A percentile compares a stretch with the other conserved stretches of the same genome.
phyloP scores from a whole-genome alignment of 2,113 vertebrate species.

The Strix aluco region DNA sequence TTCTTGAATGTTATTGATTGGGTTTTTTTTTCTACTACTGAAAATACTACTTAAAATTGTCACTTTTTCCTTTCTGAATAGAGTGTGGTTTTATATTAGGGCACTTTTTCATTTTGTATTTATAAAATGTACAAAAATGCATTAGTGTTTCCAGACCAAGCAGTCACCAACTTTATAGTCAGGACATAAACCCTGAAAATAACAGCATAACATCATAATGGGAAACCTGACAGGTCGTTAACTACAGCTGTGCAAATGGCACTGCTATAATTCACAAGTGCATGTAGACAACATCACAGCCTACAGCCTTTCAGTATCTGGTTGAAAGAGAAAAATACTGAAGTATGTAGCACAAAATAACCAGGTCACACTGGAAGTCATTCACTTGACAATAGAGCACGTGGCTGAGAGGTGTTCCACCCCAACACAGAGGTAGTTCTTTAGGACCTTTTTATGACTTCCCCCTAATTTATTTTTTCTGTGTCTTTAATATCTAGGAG shows the following conservation, averaged over 20 bases:
- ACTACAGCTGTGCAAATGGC: constrained; percentile 21
- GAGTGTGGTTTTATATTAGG: neutral
- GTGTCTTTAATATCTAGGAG: neutral
- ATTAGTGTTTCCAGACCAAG: constrained; percentile 30
- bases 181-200: constrained; percentile 52
- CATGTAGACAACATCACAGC: neutral
- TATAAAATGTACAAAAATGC: neutral
- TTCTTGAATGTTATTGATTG: constrained; percentile 6
- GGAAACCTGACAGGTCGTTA: constrained; percentile 47
- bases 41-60: constrained; percentile 31
- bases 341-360: neutral
- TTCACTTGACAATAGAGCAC: neutral
- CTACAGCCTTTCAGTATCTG: neutral
- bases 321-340: neutral
- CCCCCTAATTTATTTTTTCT: neutral
- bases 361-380: neutral
- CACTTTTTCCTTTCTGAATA: neutral
- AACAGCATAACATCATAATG: constrained; percentile 47
- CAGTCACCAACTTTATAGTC: constrained; percentile 40
- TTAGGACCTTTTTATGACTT: neutral
- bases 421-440: neutral
- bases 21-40: neutral
- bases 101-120: constrained; percentile 1
- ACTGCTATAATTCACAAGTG: neutral
- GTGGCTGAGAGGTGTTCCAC: neutral